phyloP scores from a whole-genome alignment of 2,113 vertebrate species.

The Balaenoptera acutorostrata region DNA sequence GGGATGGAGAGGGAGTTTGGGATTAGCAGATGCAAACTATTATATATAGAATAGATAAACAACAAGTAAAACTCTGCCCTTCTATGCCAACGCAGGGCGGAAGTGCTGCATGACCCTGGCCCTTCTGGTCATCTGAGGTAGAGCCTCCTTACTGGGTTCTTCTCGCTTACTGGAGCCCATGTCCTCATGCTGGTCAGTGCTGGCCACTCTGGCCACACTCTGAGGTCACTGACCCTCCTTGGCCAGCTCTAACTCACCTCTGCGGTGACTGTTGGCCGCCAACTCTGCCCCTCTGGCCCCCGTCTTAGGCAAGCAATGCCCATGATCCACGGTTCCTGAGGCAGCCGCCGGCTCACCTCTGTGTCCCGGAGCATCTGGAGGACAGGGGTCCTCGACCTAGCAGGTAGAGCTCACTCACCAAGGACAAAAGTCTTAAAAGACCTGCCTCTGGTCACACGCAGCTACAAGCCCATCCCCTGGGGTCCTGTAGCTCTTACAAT shows the following conservation, averaged over 20 bases:
- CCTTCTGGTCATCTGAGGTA: background rate
- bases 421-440: background rate
- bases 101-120: rapidly evolving
- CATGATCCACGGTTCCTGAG: background rate
- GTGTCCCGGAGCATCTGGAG: background rate
- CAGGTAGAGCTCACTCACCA: background rate
- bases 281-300: background rate
- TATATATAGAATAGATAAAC: no score
- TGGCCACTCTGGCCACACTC: background rate
- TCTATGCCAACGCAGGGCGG: rapidly evolving
- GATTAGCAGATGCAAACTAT: no score
- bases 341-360: background rate
- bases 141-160: background rate
- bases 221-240: background rate
- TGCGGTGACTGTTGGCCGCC: rapidly evolving
- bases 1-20: no score
- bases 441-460: rapidly evolving
- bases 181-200: background rate
- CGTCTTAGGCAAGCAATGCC: background rate
- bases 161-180: background rate
- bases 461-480: rapidly evolving
- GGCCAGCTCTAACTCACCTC: background rate
- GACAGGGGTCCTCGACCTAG: rapidly evolving
- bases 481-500: background rate
- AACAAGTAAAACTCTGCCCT: background rate